These are phyloP conservation scores for Tauraco hartlaubi DNA, from an alignment of 2,797 vertebrate genomes.

Conservation along the genomic window DNA sequence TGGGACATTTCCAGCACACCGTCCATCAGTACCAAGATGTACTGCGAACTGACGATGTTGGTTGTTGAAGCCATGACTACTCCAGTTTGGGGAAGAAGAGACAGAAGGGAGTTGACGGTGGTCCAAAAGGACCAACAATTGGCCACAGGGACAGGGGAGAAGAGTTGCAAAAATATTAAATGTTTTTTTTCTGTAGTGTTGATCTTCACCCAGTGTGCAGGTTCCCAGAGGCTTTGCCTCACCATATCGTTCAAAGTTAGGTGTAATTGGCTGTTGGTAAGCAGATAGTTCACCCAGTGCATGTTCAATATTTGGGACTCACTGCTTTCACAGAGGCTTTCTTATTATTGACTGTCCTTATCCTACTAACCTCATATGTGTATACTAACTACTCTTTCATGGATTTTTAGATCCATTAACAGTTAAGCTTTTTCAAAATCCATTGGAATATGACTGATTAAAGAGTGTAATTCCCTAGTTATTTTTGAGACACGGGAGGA, in stretches of 20 bases:
- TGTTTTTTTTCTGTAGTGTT: conserved; percentile 32
- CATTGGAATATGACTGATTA: not conserved
- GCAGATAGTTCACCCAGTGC: not conserved
- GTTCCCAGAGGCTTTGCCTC: conserved; percentile 38
- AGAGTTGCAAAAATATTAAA: conserved; percentile 22
- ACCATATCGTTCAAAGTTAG: conserved; percentile 40
- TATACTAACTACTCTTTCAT: not conserved
- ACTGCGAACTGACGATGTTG: not conserved
- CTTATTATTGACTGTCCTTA: conserved; percentile 25
- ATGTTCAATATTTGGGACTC: not conserved
- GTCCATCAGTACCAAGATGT: not conserved
- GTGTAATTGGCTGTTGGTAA: conserved; percentile 66
- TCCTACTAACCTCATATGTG: not conserved
- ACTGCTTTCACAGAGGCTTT: not conserved
- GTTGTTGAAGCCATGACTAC: not conserved
- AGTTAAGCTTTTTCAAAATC: not conserved
- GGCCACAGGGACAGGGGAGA: not conserved
- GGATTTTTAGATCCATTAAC: not conserved
- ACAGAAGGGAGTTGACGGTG: conserved; percentile 37
- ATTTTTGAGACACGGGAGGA: not conserved
- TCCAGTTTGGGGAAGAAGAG: not conserved
- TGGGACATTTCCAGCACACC: not conserved
- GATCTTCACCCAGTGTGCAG: conserved; percentile 26
- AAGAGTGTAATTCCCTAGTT: not conserved
- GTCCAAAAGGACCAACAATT: conserved; percentile 50